Evolutionary conservation across 2,888 invertebrate species (phyloP).

Genomic region (Leucophenga maculata): DNA sequence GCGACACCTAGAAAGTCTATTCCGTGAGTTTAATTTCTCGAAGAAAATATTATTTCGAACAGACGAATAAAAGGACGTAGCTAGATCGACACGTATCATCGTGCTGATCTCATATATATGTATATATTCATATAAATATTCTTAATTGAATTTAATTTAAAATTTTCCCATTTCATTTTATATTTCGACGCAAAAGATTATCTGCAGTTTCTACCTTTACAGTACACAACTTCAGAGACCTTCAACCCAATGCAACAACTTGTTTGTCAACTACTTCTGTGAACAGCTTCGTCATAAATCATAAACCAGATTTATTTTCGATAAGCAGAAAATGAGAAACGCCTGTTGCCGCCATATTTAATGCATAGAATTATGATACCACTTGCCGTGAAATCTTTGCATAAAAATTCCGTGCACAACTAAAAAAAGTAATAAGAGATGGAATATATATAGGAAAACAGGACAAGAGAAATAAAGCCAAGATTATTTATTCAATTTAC

Average conservation of each 20-base stretch:
- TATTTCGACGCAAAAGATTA: too few species aligned
- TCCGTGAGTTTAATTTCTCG: too few species aligned
- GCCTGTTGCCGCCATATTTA: not conserved
- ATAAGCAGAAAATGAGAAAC: not conserved
- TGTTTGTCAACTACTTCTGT: not conserved
- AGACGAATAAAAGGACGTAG: too few species aligned
- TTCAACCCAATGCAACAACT: not conserved
- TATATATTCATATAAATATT: too few species aligned
- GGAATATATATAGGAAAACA: not conserved
- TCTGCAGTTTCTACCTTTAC: too few species aligned
- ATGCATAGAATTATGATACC: slow-evolving; percentile 2
- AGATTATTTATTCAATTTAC: slow-evolving; percentile 14
- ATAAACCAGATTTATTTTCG: not conserved
- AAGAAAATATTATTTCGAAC: too few species aligned
- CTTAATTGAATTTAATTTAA: too few species aligned
- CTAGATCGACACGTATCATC: too few species aligned
- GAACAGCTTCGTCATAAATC: not conserved
- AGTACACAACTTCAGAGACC: too few species aligned
- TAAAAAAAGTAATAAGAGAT: not conserved
- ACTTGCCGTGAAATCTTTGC: not conserved
- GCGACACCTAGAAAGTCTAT: too few species aligned
- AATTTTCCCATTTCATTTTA: too few species aligned
- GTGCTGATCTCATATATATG: too few species aligned
- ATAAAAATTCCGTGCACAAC: slow-evolving; percentile 16
- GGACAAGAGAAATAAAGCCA: not conserved